Base-by-base conservation (phyloP, 2,113 vertebrate species). In the Aspiorhynchus laticeps region DNA sequence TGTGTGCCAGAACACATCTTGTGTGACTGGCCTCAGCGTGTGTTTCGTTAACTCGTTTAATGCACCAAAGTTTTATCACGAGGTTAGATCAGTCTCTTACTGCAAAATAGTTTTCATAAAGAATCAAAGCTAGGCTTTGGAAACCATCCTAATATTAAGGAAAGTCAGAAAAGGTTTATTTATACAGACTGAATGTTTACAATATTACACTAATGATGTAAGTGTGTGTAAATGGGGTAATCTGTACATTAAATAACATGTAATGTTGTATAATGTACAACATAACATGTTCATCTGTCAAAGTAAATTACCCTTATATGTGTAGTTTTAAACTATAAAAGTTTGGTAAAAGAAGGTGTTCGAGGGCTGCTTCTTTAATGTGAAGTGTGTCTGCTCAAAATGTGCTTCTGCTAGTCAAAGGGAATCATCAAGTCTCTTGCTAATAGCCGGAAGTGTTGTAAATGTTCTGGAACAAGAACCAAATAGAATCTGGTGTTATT, bases 401-500 rank as follows among this genome's bases (percentile, higher is more conserved):
- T 84, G 67, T 73, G 28, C 81, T 83, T 33, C 26, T 6, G 46
- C 19, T n/a, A 83, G 33, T 24, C 8, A 74, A 84, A 84, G 31
- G 81, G 46, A 74, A 84, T 78, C 76, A 19, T 78, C 76, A 26
- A 26, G 24, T 67, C 38, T 83, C 61, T 69, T 41, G n/a, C 53
- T 80, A 61, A 59, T 41, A 28, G 19, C 33, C 78, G 2, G 78
- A 80, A 17, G 24, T 36, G 28, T 56, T 48, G 8, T 33, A 79
- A 36, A 79, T n/a, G 4, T 36, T 36, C 31, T 33, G 48, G 46
- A 79, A 48, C 28, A 56, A 46, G n/a, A 83, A 71, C 28, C 43
- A 83, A 83, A 83, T 36, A 83, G 41, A 83, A 69, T 24, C 41
- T 14, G 26, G 61, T 69, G 41, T n/a, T 69, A 14, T 83, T 33